Evolutionary conservation across 2,888 invertebrate genomes (phyloP).

Genomic region (Cyaniris semiargus): DNA sequence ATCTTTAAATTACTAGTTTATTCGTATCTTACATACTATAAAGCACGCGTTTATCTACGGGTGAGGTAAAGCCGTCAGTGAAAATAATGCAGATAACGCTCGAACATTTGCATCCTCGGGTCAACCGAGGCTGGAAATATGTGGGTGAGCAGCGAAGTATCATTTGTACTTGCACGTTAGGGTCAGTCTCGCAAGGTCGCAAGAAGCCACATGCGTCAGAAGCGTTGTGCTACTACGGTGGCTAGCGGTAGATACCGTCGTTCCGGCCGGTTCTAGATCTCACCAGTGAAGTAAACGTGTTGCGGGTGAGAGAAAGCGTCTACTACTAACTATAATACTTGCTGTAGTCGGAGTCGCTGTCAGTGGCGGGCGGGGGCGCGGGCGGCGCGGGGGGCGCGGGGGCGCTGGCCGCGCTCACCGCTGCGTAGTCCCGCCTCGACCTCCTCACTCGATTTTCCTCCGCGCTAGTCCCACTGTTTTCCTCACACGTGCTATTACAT

Average conservation of each 20-base stretch:
- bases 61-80: conserved; percentile 27
- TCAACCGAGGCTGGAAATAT: neutral
- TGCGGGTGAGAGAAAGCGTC: conserved; percentile 66
- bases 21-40: neutral
- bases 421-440: conserved; percentile 51
- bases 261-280: conserved; percentile 43
- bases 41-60: conserved; percentile 30
- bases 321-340: conserved; percentile 80
- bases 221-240: conserved; percentile 42
- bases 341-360: conserved; percentile 78
- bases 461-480: conserved; percentile 53
- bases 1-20: neutral
- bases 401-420: conserved; percentile 45
- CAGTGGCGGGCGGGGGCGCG: conserved; percentile 48
- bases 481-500: conserved; percentile 56
- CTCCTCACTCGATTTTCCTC: conserved; percentile 50
- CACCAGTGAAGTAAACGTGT: conserved; percentile 48
- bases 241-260: conserved; percentile 37
- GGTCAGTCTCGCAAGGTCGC: conserved; percentile 4
- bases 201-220: conserved; percentile 39
- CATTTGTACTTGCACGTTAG: neutral
- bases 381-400: conserved; percentile 40
- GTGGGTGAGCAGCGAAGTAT: neutral
- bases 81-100: neutral
- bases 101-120: neutral